phyloP scores from a whole-genome alignment of 1,140 invertebrate species.

The Ips typographus region DNA sequence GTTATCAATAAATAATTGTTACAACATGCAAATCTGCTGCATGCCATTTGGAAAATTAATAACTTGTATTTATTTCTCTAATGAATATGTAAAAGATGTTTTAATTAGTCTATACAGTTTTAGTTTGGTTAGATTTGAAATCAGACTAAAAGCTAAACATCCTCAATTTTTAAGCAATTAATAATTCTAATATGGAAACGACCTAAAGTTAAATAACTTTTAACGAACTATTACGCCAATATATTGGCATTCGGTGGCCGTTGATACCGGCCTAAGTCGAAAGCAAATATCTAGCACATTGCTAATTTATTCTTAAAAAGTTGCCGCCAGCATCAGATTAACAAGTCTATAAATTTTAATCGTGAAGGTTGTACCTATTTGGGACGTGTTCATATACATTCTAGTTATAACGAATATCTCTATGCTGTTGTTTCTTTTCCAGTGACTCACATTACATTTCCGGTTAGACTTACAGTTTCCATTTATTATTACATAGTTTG shows the following conservation, averaged over 20 bases:
- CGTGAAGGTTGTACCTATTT: conserved; percentile 8
- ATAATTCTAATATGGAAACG: no score
- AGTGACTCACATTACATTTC: not conserved
- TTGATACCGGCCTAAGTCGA: conserved; percentile 13
- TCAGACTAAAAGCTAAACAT: no score
- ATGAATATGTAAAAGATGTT: no score
- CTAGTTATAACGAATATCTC: not conserved
- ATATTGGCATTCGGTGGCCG: conserved; percentile 22
- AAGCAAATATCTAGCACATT: conserved; percentile 20
- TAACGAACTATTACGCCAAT: conserved; percentile 16
- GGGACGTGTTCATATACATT: conserved; percentile 4
- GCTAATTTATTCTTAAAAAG: conserved; percentile 23
- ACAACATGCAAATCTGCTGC: not conserved
- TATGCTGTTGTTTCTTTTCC: not conserved
- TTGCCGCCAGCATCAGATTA: conserved; percentile 11
- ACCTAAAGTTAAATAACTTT: no score
- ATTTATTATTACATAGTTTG: no score
- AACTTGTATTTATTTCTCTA: no score
- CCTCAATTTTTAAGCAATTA: no score
- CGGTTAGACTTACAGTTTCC: not conserved
- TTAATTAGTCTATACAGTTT: no score
- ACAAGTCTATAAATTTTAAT: conserved; percentile 12
- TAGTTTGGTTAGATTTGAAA: no score
- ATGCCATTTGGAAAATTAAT: no score
- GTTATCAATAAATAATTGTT: conserved; percentile 8